These are phyloP conservation scores for Agrotis puta DNA, from an alignment of 2,888 invertebrate genomes.

Conservation along the genomic window DNA sequence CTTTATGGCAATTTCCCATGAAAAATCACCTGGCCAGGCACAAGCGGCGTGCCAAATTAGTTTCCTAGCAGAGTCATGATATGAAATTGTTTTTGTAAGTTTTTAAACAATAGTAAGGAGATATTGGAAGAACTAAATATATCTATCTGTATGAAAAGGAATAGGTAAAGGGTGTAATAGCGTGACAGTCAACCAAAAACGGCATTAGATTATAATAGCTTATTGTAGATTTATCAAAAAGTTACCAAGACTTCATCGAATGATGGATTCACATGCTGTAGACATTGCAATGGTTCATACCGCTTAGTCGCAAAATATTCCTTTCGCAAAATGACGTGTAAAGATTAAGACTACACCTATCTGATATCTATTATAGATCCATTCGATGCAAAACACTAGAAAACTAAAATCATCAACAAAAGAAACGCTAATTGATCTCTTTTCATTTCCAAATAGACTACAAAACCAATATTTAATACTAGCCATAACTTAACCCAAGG, in stretches of 20 bases:
- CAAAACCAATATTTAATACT: slow-evolving; percentile 16
- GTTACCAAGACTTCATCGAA: too few relatives aligned
- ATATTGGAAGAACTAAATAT: neutral
- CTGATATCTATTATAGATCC: too few relatives aligned
- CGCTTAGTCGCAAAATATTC: too few relatives aligned
- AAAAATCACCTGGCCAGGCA: slow-evolving; percentile 84
- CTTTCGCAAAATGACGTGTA: too few relatives aligned
- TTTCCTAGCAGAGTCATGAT: slow-evolving; percentile 63
- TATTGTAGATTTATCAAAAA: too few relatives aligned
- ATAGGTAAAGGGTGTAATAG: too few relatives aligned
- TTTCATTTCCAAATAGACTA: neutral
- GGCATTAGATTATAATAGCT: too few relatives aligned
- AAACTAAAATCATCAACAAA: neutral
- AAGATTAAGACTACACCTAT: too few relatives aligned
- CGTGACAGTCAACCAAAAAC: too few relatives aligned
- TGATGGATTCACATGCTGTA: too few relatives aligned
- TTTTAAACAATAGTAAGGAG: slow-evolving; percentile 3
- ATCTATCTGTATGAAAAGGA: too few relatives aligned
- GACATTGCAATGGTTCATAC: too few relatives aligned
- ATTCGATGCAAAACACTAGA: neutral
- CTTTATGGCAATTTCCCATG: slow-evolving; percentile 83
- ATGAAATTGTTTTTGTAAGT: slow-evolving; percentile 57
- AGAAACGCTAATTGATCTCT: neutral
- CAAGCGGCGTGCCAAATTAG: slow-evolving; percentile 76
- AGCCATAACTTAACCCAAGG: slow-evolving; percentile 41